Evolutionary conservation across 1,140 invertebrate genomes (phyloP), one percentile per base, ranked within the genome.

Genomic region (Pseudomyrmex dendroicus): DNA sequence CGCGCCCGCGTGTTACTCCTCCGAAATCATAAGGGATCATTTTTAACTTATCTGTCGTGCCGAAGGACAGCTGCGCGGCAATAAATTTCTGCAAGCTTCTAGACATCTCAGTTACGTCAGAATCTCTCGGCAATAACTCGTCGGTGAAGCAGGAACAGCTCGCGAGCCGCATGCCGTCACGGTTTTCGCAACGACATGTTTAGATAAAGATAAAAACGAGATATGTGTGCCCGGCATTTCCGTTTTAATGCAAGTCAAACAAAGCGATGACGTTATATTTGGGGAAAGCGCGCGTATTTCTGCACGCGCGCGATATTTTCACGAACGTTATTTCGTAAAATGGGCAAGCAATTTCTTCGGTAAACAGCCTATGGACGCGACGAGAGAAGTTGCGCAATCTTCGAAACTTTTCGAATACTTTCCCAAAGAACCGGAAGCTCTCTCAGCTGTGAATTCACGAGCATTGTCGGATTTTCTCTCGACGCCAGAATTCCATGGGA

Each of bases 361-460:
- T 35, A 70, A 86, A 48, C 86, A 68, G 78, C 54, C 70, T 35
- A 35, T 70, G 48, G 66, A 25, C 54, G 63, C 73, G 85, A 63
- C 54, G 22, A 22, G 70, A 68, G 64, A 76, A 86, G 76, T 80
- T 70, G 15, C 35, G 56, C 59, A 72, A 72, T 73, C 57, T 67
- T 48, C 17, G 20, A 80, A 68, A 83, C 64, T 84, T 86, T 76
- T 25, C 13, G 63, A 84, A 67, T 13, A 76, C 70, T 76, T 86
- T 86, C 68, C 67, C 59, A 10, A 17, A 5, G 2, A 52, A 56
- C 35, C 48, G 20, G 50, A 46, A 15, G 50, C 52, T 35, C 25
- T 0, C 9, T 1, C 17, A 44, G 20, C 70, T 25, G 20, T 35
- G 50, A 82, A 80, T 76, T 63, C 44, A 8, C 70, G 73, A 74